Percentiles rank a stretch among this genome's conserved stretches.
phyloP scores from a whole-genome alignment of 2,113 vertebrate species.

The Pithys albifrons region DNA sequence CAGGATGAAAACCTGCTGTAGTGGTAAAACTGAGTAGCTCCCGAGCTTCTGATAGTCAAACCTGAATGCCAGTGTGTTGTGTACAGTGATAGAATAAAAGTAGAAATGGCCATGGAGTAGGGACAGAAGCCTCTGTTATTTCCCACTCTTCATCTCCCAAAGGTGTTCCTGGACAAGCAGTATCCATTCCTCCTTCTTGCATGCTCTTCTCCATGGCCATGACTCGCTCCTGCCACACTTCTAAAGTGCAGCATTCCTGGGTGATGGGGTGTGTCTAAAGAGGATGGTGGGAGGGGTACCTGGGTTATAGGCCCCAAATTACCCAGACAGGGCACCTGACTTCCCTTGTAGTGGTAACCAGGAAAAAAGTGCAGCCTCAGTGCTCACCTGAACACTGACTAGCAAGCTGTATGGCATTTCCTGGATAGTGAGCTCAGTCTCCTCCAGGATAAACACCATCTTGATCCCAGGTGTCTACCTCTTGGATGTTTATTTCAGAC shows the following conservation, averaged over 20 bases:
- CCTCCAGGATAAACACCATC: neutral
- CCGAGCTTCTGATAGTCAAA: neutral
- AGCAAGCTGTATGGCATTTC: neutral
- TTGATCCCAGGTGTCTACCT: neutral
- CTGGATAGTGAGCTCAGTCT: neutral
- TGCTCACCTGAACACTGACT: neutral
- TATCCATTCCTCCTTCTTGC: neutral
- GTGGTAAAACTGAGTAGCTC: neutral
- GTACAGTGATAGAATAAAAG: neutral
- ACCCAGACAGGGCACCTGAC: neutral
- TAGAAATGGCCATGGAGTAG: neutral
- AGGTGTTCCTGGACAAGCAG: neutral
- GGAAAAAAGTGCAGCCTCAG: neutral
- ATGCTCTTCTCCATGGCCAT: neutral
- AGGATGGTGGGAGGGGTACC: neutral
- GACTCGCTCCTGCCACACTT: neutral
- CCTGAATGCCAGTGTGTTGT: neutral
- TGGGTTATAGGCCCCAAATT: neutral
- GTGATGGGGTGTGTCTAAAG: neutral
- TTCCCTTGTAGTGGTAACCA: neutral
- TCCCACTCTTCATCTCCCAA: neutral
- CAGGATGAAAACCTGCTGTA: neutral
- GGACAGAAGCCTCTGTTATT: neutral
- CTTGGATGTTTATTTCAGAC: neutral
- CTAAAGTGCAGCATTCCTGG: neutral